Evolutionary conservation across 2,113 vertebrate species (phyloP).

Genomic region (Lasiurus borealis): DNA sequence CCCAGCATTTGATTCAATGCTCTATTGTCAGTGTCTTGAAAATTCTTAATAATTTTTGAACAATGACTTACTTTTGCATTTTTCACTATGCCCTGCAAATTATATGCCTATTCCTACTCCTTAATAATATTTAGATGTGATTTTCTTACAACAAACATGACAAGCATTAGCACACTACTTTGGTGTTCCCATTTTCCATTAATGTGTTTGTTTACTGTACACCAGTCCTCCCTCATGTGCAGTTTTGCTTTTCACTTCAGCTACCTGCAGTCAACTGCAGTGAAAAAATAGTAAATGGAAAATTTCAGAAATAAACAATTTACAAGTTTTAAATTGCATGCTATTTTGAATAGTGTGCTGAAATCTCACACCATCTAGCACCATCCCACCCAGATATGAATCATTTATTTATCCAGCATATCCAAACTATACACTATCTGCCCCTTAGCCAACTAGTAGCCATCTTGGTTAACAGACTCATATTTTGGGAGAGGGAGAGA

Average conservation of each 20-base stretch:
- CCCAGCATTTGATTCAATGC: neutral
- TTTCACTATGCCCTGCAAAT: neutral
- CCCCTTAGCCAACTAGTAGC: neutral
- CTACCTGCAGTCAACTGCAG: neutral
- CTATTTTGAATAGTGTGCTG: neutral
- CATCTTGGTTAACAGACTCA: neutral
- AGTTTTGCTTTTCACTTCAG: neutral
- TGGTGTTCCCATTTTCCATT: neutral
- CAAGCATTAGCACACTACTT: neutral
- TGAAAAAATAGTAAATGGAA: neutral
- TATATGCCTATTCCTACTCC: neutral
- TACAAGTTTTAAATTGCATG: neutral
- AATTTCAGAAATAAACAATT: neutral
- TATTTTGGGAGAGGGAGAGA: neutral
- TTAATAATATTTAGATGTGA: neutral
- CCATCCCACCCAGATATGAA: neutral
- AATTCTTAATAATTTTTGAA: slow-evolving; percentile 27
- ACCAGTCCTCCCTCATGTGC: no score
- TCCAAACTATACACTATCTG: no score
- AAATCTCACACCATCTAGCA: neutral
- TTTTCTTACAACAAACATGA: neutral
- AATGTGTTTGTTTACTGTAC: neutral
- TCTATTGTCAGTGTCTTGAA: neutral
- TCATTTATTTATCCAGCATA: neutral
- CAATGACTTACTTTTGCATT: neutral